Conservation (phyloP, 2,113 vertebrate genomes). For the Mugil cephalus region DNA sequence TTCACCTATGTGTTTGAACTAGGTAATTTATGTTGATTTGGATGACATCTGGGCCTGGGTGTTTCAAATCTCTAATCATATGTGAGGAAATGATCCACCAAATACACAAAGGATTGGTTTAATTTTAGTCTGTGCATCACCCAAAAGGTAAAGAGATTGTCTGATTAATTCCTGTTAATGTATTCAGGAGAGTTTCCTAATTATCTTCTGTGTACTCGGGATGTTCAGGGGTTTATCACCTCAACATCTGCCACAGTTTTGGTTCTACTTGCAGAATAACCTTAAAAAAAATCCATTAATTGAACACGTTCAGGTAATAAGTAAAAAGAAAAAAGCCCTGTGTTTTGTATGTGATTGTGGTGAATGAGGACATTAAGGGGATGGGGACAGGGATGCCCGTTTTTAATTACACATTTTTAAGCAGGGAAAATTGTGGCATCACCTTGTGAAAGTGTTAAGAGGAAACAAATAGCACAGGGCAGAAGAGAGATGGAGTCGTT, state of each 20-base stretch:
- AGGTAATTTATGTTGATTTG: conserved; percentile 24
- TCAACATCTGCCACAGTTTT: conserved; percentile 50
- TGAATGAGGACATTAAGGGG: conserved; percentile 10
- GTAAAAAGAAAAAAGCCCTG: conserved; percentile 9
- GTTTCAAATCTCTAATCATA: conserved; percentile 46
- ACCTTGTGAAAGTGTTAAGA: conserved; percentile 3
- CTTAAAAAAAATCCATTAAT: background rate
- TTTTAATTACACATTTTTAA: conserved; percentile 27
- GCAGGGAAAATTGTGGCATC: background rate
- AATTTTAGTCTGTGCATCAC: conserved; percentile 38
- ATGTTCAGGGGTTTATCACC: conserved; percentile 31
- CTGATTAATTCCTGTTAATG: conserved; percentile 27
- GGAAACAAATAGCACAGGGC: background rate
- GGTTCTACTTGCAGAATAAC: conserved; percentile 18
- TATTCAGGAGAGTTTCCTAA: background rate
- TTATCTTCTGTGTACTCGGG: conserved; percentile 7
- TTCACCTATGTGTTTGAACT: conserved; percentile 17
- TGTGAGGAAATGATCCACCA: conserved; percentile 45
- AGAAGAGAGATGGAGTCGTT: background rate
- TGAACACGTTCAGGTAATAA: conserved; percentile 2
- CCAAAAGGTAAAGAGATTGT: conserved; percentile 19
- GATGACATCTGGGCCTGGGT: conserved; percentile 21
- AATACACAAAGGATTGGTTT: conserved; percentile 32
- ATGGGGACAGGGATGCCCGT: background rate
- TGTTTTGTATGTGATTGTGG: background rate